Conservation (phyloP, 1,140 invertebrate species). For the Gyrodactylus bullatarudis region DNA sequence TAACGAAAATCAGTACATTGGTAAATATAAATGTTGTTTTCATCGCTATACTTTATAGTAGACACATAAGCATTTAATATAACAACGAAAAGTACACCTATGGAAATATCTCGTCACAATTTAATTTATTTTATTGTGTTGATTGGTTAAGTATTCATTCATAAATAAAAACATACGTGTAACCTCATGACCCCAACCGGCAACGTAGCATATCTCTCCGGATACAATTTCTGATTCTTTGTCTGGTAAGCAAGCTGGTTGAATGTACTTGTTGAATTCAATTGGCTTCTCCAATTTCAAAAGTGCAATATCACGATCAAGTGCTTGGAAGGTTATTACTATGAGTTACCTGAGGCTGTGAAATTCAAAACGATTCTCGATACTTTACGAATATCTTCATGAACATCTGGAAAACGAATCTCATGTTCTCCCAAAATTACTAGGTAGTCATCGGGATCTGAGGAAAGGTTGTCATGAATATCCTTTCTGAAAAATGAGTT, state of each 20-base stretch:
- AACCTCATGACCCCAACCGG: background rate
- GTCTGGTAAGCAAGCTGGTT: conserved; percentile 7
- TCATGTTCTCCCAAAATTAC: background rate
- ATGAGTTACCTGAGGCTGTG: background rate
- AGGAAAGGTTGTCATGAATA: no score
- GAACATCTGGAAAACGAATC: background rate
- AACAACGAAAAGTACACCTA: no score
- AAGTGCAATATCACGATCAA: conserved; percentile 10
- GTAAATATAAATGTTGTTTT: no score
- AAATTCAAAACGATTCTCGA: background rate
- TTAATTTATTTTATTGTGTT: background rate
- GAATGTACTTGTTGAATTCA: conserved; percentile 6
- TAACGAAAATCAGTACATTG: no score
- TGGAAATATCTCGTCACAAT: no score
- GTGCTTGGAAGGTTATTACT: conserved; percentile 17
- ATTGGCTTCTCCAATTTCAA: conserved; percentile 7
- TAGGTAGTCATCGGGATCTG: background rate
- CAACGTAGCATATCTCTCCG: background rate
- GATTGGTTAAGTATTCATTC: background rate
- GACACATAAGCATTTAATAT: no score
- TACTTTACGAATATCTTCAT: background rate
- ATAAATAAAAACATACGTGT: background rate
- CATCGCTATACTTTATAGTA: no score
- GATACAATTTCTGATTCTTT: background rate
- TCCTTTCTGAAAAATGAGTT: no score